Base-by-base conservation (phyloP, 2,888 invertebrate species). In the Caenorhabditis virilis region DNA sequence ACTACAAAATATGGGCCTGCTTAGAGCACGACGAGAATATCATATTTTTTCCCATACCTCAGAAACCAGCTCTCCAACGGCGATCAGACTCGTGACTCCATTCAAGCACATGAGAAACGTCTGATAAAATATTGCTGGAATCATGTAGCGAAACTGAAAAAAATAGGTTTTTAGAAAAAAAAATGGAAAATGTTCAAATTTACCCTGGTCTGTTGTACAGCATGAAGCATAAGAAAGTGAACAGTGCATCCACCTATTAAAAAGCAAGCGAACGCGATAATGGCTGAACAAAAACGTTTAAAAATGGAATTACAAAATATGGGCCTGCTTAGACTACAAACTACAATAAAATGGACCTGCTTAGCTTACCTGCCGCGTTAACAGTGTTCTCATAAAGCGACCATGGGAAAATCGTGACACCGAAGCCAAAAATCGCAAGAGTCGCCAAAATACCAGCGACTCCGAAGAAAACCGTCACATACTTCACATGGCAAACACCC, bases 11-110 rank as follows among this genome's bases (percentile, higher is more conserved):
- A n/a, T n/a, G n/a, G n/a, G n/a, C n/a, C n/a, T n/a, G n/a, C n/a
- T 41, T 7, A 22, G 20, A 6, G 15, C 11, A 26, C n/a, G 9
- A 7, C 27, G 15, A 41, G 20, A 15, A 20, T 23, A 6, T 6
- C 22, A 22, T 16, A 18, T 5, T 41, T 22, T 22, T n/a, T n/a
- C 9, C 33, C 18, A 11, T 27, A 60, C 59, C 43, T 67, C 67
- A 2, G 67, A 67, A 35, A 63, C 57, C 23, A 67, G 23, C 38
- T 67, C 67, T n/a, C 67, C 67, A 16, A 67, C 43, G 9, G 67
- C 63, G 23, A 67, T 63, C 4, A 67, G 50, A 18, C 36, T 54
- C 3, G 67, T 63, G 25, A 67, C 63, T 27, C 46, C 57, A 35
- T 59, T 62, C 11, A 67, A 50, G 22, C 58, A 52, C n/a, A 57